A percentile compares a stretch with the other conserved stretches of the same genome.
These are phyloP conservation scores for Cybosia mesomella DNA, from an alignment of 2,888 invertebrate genomes.

Conservation along the genomic window DNA sequence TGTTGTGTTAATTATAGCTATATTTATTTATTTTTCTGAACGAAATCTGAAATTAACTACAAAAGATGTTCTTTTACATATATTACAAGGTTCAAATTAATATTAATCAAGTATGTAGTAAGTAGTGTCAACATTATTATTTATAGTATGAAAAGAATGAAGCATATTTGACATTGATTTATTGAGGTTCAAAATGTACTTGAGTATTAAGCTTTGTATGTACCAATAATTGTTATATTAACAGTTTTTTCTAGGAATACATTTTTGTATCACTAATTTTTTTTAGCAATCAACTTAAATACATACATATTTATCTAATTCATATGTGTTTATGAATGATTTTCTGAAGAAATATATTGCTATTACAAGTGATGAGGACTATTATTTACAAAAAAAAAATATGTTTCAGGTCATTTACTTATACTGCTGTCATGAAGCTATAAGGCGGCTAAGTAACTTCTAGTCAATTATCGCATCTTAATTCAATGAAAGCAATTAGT, in stretches of 20 bases:
- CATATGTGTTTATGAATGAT: background rate
- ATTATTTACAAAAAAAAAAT: background rate
- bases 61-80: conserved; percentile 54
- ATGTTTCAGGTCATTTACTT: too few species aligned
- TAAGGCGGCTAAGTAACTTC: too few species aligned
- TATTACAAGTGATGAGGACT: background rate
- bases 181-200: background rate
- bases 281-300: background rate
- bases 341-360: background rate
- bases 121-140: background rate
- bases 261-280: background rate
- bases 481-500: too few species aligned
- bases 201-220: background rate
- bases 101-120: background rate
- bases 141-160: background rate
- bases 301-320: background rate
- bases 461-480: too few species aligned
- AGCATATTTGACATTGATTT: background rate
- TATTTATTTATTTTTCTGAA: conserved; percentile 70
- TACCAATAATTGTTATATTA: conserved; percentile 3
- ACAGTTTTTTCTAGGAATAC: background rate
- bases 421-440: too few species aligned
- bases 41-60: conserved; percentile 53
- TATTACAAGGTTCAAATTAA: conserved; percentile 15
- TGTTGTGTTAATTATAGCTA: conserved; percentile 58